phyloP scores from a whole-genome alignment of 2,888 invertebrate genomes.

The Thecocarcelia acutangulata region DNA sequence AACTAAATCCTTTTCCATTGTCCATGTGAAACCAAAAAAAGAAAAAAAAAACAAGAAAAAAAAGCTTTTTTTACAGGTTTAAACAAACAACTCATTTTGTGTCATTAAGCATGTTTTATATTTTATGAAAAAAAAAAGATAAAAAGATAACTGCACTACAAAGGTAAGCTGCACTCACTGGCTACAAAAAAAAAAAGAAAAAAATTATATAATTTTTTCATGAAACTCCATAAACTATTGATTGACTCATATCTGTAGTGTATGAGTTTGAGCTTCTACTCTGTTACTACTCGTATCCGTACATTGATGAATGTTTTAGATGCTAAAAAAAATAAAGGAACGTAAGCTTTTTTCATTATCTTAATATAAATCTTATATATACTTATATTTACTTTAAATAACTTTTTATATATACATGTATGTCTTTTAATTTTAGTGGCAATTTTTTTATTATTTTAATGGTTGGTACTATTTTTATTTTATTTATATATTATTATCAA shows the following conservation, averaged over 20 bases:
- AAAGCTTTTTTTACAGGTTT: slow-evolving; percentile 60
- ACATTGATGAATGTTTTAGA: slow-evolving; percentile 67
- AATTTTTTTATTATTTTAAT: slow-evolving; percentile 20
- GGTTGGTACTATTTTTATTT: slow-evolving; percentile 41
- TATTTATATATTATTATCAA: slow-evolving; percentile 8
- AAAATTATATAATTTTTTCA: slow-evolving; percentile 37
- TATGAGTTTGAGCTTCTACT: slow-evolving; percentile 58
- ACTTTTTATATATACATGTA: slow-evolving; percentile 16
- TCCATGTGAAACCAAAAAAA: slow-evolving; percentile 17
- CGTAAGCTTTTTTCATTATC: slow-evolving; percentile 66
- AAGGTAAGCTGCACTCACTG: slow-evolving; percentile 69
- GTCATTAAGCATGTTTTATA: slow-evolving; percentile 67
- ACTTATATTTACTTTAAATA: slow-evolving; percentile 24
- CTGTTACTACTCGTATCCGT: slow-evolving; percentile 53
- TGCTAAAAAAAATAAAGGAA: slow-evolving; percentile 56
- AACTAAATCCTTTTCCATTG: slow-evolving; percentile 13
- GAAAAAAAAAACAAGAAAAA: slow-evolving; percentile 42
- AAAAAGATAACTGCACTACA: slow-evolving; percentile 52
- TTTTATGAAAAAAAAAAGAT: slow-evolving; percentile 33
- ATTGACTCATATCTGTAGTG: slow-evolving; percentile 54
- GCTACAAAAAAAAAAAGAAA: slow-evolving; percentile 32
- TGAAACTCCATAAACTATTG: slow-evolving; percentile 55
- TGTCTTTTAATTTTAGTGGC: slow-evolving; percentile 26
- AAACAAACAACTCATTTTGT: slow-evolving; percentile 57
- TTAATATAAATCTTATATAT: slow-evolving; percentile 31